Evolutionary conservation across 2,113 vertebrate genomes (phyloP).

Genomic region (Callipepla squamata): DNA sequence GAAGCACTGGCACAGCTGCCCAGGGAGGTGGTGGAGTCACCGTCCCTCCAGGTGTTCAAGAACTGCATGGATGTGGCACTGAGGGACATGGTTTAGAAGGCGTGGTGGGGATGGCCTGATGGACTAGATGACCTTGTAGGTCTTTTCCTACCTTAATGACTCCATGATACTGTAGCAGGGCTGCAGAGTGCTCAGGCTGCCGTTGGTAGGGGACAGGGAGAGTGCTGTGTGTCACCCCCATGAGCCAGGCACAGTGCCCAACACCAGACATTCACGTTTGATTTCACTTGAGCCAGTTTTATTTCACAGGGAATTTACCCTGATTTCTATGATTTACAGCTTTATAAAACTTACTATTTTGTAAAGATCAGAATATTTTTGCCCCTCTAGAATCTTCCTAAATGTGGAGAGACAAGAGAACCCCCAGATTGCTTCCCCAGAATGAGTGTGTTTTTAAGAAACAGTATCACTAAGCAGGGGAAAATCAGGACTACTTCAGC

Average conservation of each 20-base stretch:
- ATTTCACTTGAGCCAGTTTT: background rate
- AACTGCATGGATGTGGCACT: no score
- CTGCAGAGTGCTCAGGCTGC: background rate
- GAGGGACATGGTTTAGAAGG: no score
- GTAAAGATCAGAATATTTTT: background rate
- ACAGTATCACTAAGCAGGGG: background rate
- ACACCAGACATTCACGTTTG: slow-evolving; percentile 1
- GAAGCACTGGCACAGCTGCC: no score
- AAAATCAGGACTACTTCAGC: background rate
- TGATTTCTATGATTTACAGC: background rate
- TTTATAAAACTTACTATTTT: background rate
- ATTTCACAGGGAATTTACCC: background rate
- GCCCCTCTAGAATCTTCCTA: background rate
- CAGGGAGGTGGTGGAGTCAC: no score
- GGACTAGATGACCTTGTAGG: no score
- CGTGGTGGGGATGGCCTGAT: no score
- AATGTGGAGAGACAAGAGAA: background rate
- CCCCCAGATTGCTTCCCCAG: background rate
- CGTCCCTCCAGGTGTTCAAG: no score
- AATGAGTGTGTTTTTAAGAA: background rate
- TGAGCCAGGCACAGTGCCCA: background rate
- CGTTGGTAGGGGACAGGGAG: background rate
- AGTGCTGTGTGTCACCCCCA: background rate
- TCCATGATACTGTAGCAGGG: background rate
- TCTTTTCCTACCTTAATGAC: no score